Percentiles rank a stretch among this genome's conserved stretches.
These are phyloP conservation scores for Litoditis marina DNA, from an alignment of 2,888 invertebrate species.

Conservation along the genomic window DNA sequence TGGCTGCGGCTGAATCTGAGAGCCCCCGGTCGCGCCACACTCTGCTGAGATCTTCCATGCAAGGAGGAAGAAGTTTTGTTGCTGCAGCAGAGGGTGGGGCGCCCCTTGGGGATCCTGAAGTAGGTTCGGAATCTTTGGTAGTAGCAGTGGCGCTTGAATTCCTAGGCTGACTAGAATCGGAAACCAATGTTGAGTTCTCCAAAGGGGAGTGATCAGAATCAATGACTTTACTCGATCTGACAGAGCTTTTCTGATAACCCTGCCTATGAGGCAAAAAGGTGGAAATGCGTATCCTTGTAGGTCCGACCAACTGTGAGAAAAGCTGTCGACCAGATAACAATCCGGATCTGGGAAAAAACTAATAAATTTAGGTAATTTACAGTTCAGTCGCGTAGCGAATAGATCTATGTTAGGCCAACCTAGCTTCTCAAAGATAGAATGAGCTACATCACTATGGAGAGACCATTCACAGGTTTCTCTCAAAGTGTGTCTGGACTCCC, in stretches of 20 bases:
- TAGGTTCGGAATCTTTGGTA: background rate
- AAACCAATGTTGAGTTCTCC: conserved; percentile 10
- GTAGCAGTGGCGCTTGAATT: background rate
- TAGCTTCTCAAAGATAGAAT: background rate
- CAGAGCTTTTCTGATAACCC: conserved; percentile 1
- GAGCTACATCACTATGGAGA: background rate
- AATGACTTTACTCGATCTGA: background rate
- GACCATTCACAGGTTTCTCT: conserved; percentile 11
- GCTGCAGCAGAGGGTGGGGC: background rate
- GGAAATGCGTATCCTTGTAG: conserved; percentile 14
- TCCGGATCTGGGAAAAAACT: conserved; percentile 11
- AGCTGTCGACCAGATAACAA: conserved; percentile 3
- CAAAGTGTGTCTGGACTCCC: conserved; percentile 2
- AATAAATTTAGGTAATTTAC: conserved; percentile 6
- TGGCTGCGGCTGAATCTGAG: background rate
- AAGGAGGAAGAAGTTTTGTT: background rate
- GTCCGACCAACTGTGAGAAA: conserved; percentile 4
- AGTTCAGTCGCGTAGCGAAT: conserved; percentile 12
- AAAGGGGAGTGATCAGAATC: conserved; percentile 12
- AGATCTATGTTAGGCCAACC: conserved; percentile 9
- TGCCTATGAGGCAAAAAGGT: conserved; percentile 6
- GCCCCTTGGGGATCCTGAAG: background rate
- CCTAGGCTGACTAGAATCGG: background rate
- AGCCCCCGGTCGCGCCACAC: background rate
- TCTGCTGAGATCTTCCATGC: background rate